Evolutionary conservation across 2,113 vertebrate genomes (phyloP), one percentile per base, ranked within the genome.

Genomic region (Scopus umbretta): DNA sequence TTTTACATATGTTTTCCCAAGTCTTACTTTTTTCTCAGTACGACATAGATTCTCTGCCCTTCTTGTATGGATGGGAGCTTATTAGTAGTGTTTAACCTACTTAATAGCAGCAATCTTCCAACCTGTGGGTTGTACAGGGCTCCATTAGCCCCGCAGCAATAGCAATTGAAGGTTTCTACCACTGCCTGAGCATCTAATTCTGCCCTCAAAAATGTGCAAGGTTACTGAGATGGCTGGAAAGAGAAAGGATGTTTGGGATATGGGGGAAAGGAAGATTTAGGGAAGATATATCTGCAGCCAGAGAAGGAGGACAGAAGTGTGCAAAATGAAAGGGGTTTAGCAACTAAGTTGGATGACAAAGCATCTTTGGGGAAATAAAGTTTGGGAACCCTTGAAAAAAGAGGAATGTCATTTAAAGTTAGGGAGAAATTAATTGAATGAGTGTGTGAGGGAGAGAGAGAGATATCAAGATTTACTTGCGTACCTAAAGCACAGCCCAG

Each of bases 401-500:
- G 42, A 87, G 4, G 58, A 91, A 87, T 91, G 87, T 85, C 84
- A 92, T 66, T 92, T 94, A 87, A 97, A 92, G 75, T 72, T 82
- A 76, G 53, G 22, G 42, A 91, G 45, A 85, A 90, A 90, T 88
- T 97, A 97, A 96, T 91, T 96, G 89, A 93, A 92, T 95, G 71
- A 91, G 52, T 80, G 63, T 84, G 59, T 32, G 19, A 91, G 36
- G 80, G 94, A 91, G 70, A 82, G 61, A 89, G 36, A 78, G 76
- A 86, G n/a, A 96, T 89, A 96, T 89, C 78, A 95, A 68, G 74
- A 95, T 95, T 96, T 94, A 91, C 86, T 91, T 94, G 74, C 86
- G 73, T 80, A 97, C 89, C 97, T 95, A 91, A 97, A 96, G 87
- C 87, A 85, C 71, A 95, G 89, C 78, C 89, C 91, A 96, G 87